Evolutionary conservation across 2,797 vertebrate species (phyloP), one percentile per base, ranked within the genome.

Genomic region (Galagoides demidoff): DNA sequence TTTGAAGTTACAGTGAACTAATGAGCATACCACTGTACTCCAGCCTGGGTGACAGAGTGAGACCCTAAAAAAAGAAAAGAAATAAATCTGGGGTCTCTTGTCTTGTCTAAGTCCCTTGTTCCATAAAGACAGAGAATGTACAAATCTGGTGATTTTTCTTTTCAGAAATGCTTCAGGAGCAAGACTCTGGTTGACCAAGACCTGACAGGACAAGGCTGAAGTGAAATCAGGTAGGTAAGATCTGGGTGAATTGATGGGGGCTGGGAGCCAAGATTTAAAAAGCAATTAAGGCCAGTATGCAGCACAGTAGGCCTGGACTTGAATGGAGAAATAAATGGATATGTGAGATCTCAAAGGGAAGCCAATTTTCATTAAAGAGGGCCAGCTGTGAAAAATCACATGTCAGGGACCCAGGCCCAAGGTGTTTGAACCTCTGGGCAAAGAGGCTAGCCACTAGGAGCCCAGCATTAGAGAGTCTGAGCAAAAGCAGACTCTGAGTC

Each of bases 111-210:
- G 64, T 68, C 20, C 17, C 68, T 79, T 93, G 76, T 52, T 96
- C 25, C 64, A 86, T 76, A 93, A 95, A 95, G 61, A 90, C 27
- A 91, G 49, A 91, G n/a, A 92, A 10, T 95, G 3, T 57, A 92
- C 11, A 81, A 31, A 87, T 84, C 4, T 86, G 55, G 37, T 12
- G 6, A 14, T 1, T 59, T 79, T 84, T 73, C 73, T 95, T 94
- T 91, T 78, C 52, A 76, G 19, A 94, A 96, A 92, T 76, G 55
- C 23, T 85, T 93, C 61, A 70, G 52, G 93, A 96, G 52, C 59
- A 89, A 95, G n/a, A 92, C 83, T 93, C 55, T 16, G 7, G 25
- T 93, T 88, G 34, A 9, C 23, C 78, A n/a, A 89, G n/a, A 77
- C 29, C 2, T 37, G 16, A 37, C 13, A 55, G 27, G n/a, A 29